Evolutionary conservation across 2,888 invertebrate species (phyloP).

Genomic region (Coelopa pilipes): DNA sequence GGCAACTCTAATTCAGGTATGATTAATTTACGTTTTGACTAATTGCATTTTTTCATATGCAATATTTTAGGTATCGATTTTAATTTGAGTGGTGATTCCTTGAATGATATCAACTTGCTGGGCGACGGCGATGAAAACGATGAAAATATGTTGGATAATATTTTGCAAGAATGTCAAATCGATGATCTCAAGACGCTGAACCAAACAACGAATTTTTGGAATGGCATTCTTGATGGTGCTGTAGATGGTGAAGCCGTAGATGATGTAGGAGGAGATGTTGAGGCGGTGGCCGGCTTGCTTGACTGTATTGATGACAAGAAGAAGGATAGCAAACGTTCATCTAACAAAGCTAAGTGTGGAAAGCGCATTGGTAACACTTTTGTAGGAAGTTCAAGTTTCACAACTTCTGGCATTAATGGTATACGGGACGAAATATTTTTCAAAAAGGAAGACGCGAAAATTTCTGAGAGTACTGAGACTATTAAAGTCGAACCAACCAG

Average conservation of each 20-base stretch:
- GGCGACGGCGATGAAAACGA: constrained; percentile 62
- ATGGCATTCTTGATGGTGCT: constrained; percentile 66
- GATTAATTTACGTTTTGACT: neutral
- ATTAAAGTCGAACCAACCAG: neutral
- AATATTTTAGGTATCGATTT: constrained; percentile 55
- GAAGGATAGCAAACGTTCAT: constrained; percentile 45
- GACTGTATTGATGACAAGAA: constrained; percentile 61
- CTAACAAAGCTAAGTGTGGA: constrained; percentile 30
- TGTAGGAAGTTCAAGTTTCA: constrained; percentile 41
- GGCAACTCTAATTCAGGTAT: constrained; percentile 51
- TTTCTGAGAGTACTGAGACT: neutral
- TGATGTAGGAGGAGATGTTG: constrained; percentile 53
- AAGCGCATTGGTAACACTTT: constrained; percentile 35
- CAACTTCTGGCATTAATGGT: constrained; percentile 31
- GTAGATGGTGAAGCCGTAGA: constrained; percentile 58
- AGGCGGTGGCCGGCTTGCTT: constrained; percentile 54
- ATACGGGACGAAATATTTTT: constrained; percentile 60
- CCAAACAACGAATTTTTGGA: constrained; percentile 66
- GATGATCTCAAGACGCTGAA: constrained; percentile 66
- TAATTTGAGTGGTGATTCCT: constrained; percentile 65
- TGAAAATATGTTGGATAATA: constrained; percentile 66
- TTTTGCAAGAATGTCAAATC: constrained; percentile 66
- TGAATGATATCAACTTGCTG: constrained; percentile 64
- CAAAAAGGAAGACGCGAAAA: constrained; percentile 43
- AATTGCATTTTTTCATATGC: neutral